These are phyloP conservation scores for Agrochola lychnidis DNA, from an alignment of 2,888 invertebrate genomes.

Conservation along the genomic window DNA sequence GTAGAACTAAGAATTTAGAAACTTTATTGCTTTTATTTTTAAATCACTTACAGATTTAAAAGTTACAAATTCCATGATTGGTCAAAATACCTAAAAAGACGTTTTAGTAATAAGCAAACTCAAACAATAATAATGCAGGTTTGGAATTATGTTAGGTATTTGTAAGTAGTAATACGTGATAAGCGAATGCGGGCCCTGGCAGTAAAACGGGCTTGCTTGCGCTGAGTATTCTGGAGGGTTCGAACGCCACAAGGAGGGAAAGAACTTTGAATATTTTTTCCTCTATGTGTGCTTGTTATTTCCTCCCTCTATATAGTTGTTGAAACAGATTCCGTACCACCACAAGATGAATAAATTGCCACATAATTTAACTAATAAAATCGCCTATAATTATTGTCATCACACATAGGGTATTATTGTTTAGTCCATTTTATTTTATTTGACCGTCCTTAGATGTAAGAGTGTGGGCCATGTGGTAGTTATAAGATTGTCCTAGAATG, in stretches of 20 bases:
- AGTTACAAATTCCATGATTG: slow-evolving; percentile 21
- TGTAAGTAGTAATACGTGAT: slow-evolving; percentile 28
- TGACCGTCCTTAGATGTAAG: slow-evolving; percentile 84
- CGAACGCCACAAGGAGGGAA: background rate
- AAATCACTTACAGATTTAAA: background rate
- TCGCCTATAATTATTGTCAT: slow-evolving; percentile 21
- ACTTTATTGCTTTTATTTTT: slow-evolving; percentile 2
- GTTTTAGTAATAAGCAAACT: slow-evolving; percentile 31
- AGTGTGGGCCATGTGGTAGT: slow-evolving; percentile 59
- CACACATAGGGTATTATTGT: slow-evolving; percentile 37
- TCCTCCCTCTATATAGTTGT: slow-evolving; percentile 2
- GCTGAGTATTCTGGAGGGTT: slow-evolving; percentile 12
- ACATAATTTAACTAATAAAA: slow-evolving; percentile 38
- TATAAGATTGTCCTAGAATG: slow-evolving; percentile 58
- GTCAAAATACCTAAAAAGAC: slow-evolving; percentile 28
- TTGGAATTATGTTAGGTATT: slow-evolving; percentile 25
- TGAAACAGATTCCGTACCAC: slow-evolving; percentile 49
- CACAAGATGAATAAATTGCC: slow-evolving; percentile 30
- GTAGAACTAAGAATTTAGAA: background rate
- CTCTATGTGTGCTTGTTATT: background rate
- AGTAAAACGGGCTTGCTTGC: background rate
- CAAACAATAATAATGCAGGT: slow-evolving; percentile 18
- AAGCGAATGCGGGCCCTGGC: background rate
- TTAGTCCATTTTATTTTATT: slow-evolving; percentile 72
- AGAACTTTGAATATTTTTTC: background rate